A percentile compares a stretch with the other conserved stretches of the same genome.
Conservation (phyloP, 2,888 invertebrate species). For the Onchidella celtica region DNA sequence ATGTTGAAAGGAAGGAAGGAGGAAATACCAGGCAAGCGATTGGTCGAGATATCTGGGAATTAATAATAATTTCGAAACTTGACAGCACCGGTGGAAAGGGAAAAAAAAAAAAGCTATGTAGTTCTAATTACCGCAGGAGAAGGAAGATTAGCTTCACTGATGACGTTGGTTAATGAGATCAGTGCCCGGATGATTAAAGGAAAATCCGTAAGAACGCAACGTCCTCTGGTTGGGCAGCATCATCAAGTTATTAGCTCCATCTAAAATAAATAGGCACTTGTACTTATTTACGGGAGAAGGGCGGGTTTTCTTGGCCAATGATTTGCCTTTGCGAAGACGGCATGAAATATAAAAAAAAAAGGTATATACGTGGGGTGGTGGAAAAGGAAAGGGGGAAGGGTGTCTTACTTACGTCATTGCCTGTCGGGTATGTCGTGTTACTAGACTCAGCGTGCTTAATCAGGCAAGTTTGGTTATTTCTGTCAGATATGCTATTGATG, state of each 20-base stretch:
- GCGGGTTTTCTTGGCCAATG: neutral
- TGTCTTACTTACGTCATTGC: neutral
- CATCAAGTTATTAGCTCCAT: constrained; percentile 27
- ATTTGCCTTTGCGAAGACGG: no score
- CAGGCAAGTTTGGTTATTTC: no score
- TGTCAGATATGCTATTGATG: neutral
- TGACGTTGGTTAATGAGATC: constrained; percentile 42
- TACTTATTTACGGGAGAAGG: constrained; percentile 35
- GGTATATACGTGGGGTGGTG: neutral
- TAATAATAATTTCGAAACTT: no score
- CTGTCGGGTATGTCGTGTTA: no score
- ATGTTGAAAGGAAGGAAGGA: no score
- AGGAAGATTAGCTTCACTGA: constrained; percentile 30
- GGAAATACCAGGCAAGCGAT: no score
- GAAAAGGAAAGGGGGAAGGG: neutral
- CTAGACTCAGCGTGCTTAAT: no score
- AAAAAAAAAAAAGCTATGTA: neutral
- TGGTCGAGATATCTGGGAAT: no score
- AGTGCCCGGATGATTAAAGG: constrained; percentile 40
- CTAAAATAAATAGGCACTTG: constrained; percentile 48
- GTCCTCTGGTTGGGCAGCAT: constrained; percentile 6
- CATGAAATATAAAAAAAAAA: constrained; percentile 27
- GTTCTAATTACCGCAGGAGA: constrained; percentile 37
- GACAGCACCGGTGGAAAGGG: no score
- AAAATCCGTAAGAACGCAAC: constrained; percentile 8